phyloP scores from a whole-genome alignment of 2,888 invertebrate genomes.

The Plebejus melissa region DNA sequence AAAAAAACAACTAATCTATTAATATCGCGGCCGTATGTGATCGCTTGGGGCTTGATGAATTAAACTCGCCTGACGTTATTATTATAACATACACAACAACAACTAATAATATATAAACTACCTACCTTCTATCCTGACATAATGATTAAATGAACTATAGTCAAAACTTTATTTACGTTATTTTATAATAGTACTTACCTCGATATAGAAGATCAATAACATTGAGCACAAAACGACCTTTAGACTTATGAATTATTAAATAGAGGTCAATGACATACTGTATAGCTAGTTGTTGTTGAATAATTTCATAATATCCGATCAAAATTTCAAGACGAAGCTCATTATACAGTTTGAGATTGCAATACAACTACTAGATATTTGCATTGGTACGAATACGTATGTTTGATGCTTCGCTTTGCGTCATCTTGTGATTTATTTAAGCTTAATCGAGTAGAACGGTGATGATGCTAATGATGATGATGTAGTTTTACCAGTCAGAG shows the following conservation, averaged over 20 bases:
- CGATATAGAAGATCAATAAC: not conserved
- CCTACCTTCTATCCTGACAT: not conserved
- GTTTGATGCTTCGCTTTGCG: not conserved
- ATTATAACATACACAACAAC: too few relatives aligned
- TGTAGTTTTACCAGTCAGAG: not conserved
- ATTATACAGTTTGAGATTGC: not conserved
- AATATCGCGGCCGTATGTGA: too few relatives aligned
- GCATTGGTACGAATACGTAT: not conserved
- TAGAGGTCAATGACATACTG: not conserved
- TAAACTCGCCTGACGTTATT: not conserved
- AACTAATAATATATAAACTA: too few relatives aligned
- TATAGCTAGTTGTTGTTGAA: slow-evolving; percentile 4
- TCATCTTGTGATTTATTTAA: not conserved
- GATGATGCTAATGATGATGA: slow-evolving; percentile 7
- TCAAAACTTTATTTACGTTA: not conserved
- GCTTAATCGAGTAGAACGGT: not conserved
- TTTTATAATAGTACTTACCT: not conserved
- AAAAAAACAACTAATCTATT: too few relatives aligned
- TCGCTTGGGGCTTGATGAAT: too few relatives aligned
- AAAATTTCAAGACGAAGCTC: not conserved
- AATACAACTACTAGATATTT: not conserved
- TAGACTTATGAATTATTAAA: slow-evolving; percentile 21
- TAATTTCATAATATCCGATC: not conserved
- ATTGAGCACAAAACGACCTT: slow-evolving; percentile 1
- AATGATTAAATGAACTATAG: not conserved